Percentiles rank a stretch among this genome's conserved stretches.
phyloP scores from a whole-genome alignment of 2,113 vertebrate genomes.

The Onychostoma macrolepis region DNA sequence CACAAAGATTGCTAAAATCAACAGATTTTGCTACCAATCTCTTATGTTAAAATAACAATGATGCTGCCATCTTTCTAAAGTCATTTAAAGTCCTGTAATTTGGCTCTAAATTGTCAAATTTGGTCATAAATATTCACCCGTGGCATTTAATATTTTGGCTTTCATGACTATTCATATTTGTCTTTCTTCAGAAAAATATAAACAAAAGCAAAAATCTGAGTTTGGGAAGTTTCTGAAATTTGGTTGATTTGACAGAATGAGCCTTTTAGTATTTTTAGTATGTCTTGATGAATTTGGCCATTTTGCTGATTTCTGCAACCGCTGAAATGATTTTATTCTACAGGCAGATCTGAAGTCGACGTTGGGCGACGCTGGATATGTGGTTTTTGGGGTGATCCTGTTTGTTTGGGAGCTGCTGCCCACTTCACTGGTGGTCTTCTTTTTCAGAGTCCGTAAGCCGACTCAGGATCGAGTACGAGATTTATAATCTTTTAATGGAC shows the following conservation, averaged over 20 bases:
- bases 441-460: constrained; percentile 92
- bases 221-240: too few species aligned
- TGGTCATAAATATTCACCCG: too few species aligned
- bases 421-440: constrained; percentile 93
- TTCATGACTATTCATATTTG: too few species aligned
- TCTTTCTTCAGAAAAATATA: too few species aligned
- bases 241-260: too few species aligned
- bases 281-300: not conserved
- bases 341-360: constrained; percentile 93
- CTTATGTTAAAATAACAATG: not conserved
- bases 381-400: constrained; percentile 92
- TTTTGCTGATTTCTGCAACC: not conserved
- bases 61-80: too few species aligned
- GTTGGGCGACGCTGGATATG: constrained; percentile 88
- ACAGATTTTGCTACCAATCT: not conserved
- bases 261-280: too few species aligned
- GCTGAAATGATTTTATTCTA: not conserved
- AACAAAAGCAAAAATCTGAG: too few species aligned
- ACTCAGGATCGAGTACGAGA: constrained; percentile 84
- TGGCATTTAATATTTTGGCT: too few species aligned
- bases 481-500: not conserved
- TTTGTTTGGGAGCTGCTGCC: constrained; percentile 97
- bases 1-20: not conserved
- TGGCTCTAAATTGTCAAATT: too few species aligned
- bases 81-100: too few species aligned